phyloP scores from a whole-genome alignment of 2,113 vertebrate genomes.

The Anguilla japonica region DNA sequence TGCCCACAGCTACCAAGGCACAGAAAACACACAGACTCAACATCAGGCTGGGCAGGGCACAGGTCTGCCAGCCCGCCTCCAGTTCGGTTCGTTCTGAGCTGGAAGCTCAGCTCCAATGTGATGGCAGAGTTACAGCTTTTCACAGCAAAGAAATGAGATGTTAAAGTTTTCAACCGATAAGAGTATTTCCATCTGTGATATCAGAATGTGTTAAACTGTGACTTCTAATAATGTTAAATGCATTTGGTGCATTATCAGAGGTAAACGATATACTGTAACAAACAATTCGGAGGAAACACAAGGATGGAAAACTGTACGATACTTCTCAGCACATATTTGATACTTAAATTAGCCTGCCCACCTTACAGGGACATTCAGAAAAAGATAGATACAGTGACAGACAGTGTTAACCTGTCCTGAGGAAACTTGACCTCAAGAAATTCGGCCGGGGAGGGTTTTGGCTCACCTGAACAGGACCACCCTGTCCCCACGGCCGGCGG shows the following conservation, averaged over 20 bases:
- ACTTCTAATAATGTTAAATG: not conserved
- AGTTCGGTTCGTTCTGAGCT: not conserved
- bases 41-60: not conserved
- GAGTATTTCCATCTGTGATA: not conserved
- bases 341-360: no score
- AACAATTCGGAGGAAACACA: not conserved
- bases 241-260: not conserved
- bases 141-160: not conserved
- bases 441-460: not conserved
- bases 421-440: not conserved
- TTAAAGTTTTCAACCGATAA: not conserved
- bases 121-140: not conserved
- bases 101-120: not conserved
- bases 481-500: not conserved
- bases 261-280: not conserved
- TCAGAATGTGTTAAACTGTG: not conserved
- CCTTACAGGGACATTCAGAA: no score
- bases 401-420: not conserved
- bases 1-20: conserved; percentile 24
- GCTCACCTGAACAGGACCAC: conserved; percentile 28
- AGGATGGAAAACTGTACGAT: not conserved
- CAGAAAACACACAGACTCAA: not conserved
- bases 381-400: no score
- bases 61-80: not conserved
- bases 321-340: not conserved